A percentile compares a stretch with the other conserved stretches of the same genome.
Evolutionary conservation across 2,888 invertebrate species (phyloP).

Genomic region (Macrosoma leucophasiata): DNA sequence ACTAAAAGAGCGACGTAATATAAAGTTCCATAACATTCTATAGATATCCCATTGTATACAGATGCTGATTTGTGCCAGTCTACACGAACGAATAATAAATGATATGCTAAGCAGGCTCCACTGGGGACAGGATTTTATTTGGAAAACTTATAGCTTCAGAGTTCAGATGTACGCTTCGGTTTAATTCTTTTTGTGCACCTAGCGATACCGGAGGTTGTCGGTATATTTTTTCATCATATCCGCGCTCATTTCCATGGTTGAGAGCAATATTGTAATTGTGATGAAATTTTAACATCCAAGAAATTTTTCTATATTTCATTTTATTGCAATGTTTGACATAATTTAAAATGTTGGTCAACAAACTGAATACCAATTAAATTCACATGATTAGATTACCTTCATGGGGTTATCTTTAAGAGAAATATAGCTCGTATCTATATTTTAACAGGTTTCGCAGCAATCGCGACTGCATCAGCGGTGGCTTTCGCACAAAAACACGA

Average conservation of each 20-base stretch:
- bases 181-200: conserved; percentile 11
- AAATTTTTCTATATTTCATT: neutral
- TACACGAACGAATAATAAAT: conserved; percentile 43
- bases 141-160: conserved; percentile 30
- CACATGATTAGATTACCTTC: conserved; percentile 1
- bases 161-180: conserved; percentile 24
- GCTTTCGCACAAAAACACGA: conserved; percentile 28
- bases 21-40: conserved; percentile 32
- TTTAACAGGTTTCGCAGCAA: conserved; percentile 24
- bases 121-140: conserved; percentile 30
- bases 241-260: no score
- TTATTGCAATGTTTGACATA: no score
- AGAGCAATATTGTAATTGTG: no score
- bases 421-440: no score
- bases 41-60: conserved; percentile 42
- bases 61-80: conserved; percentile 46
- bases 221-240: neutral
- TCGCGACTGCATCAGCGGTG: no score
- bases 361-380: neutral
- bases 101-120: conserved; percentile 46
- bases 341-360: neutral
- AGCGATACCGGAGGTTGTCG: conserved; percentile 9
- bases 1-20: conserved; percentile 29
- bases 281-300: conserved; percentile 1
- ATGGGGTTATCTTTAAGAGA: no score